Evolutionary conservation across 2,888 invertebrate species (phyloP), one percentile per base, ranked within the genome.

Genomic region (Lapara coniferarum): DNA sequence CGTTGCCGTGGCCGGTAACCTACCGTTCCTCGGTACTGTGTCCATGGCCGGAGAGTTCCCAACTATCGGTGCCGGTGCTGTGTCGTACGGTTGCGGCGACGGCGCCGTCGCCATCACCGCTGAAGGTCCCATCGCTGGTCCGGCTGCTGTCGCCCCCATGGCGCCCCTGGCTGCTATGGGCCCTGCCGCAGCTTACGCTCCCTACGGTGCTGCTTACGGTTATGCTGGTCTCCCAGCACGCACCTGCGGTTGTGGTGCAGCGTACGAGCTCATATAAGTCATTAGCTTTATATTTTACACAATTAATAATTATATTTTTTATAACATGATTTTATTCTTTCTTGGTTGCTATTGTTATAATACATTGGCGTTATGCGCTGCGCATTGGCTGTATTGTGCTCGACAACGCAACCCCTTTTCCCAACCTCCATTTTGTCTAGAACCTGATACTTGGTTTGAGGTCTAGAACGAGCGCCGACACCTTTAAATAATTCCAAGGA

Each of bases 1-100:
- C 25, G 68, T 86, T 7, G 69, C 74, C 3, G 78, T 83, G 5
- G 73, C 73, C 16, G 87, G 86, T 53, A 78, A 84, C 68, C 70
- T 86, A 44, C 86, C 85, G 5, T 84, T 85, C 77, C 70, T 84
- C 8, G 83, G 84, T 13, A 77, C 84, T 14, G 85, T 83, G 0
- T 79, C 72, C 7, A 70, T 86, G 53, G 78, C 81, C 57, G 84
- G 84, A 10, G 72, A 70, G 16, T 69, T 85, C 8, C 84, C 84
- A 7, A 81, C 84, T 1, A 74, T 72, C 13, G 85, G 86, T 0
- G 70, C 77, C 46, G 82, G 82, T 14, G 72, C 74, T 6, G 78
- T 85, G 19, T 68, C 75, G 0, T 85, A 85, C 68, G 79, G 82
- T n/a, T 84, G 85, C 66, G 85, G 85, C 2, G 67, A 71, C 46